Evolutionary conservation across 1,140 invertebrate genomes (phyloP), one percentile per base, ranked within the genome.

Genomic region (Linepithema humile): DNA sequence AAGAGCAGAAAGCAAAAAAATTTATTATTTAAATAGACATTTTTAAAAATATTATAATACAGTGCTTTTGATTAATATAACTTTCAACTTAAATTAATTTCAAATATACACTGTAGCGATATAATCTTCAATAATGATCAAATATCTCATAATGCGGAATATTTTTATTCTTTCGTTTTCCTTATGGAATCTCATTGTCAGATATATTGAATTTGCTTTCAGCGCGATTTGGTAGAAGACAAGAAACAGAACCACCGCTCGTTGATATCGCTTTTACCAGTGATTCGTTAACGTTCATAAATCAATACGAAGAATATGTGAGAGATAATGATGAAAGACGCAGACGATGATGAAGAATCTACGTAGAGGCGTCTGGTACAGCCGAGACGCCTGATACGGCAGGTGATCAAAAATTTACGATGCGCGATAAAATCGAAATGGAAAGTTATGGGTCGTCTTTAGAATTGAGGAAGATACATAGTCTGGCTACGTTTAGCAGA

Each of bases 271-370:
- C 40, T 64, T 64, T 59, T 35, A n/a, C 73, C 12, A 29, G 29
- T 40, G 29, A 64, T 64, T 12, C 57, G 26, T 40, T 38, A n/a
- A 7, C 62, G 38, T 75, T 75, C 73, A 75, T 75, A 75, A 75
- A 75, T 75, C 73, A 75, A 9, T 23, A 15, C 40, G n/a, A 40
- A 10, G 40, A 64, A 35, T 75, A 75, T 20, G 73, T 64, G 20
- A 35, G 73, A 29, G 57, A 75, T 75, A 75, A 75, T 75, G 59
- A 75, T 20, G 57, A 75, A 40, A 40, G 29, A 75, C 73, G 57
- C 48, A 64, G 40, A 75, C 57, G 73, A 75, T 75, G 73, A 75
- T 75, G 73, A 64, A 75, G 73, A 75, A 29, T 64, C 40, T 64
- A 75, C 29, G 57, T 35, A 29, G 40, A 48, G 48, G 40, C n/a